Evolutionary conservation across 2,113 vertebrate genomes (phyloP), one percentile per base, ranked within the genome.

Genomic region (Cephalophus harveyi): DNA sequence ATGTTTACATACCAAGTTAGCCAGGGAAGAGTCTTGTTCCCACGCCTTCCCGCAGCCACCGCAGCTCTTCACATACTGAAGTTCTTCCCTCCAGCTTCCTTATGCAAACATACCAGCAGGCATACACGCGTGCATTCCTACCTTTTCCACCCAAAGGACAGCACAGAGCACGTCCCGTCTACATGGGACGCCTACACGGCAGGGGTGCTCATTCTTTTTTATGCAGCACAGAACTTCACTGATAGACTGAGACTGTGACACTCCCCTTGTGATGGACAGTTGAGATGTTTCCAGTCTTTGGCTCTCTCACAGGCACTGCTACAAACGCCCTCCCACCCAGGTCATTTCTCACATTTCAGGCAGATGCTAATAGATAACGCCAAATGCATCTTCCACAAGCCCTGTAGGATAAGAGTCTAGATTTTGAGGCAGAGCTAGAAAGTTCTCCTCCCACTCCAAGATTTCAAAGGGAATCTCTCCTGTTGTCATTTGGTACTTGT

Each of bases 161-260:
- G 43, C 1, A 17, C 60, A 46, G 4, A 0, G 7, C 14, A 1
- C 2, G 1, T 10, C 11, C 54, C 46, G 7, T 46, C 3, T 43
- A 43, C 19, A 25, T 3, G 59, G n/a, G 2, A 6, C 0, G 2
- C 57, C 50, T 54, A 36, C 12, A 23, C 0, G 27, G 52, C 12
- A 43, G 23, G 40, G 5, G 2, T 28, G 87, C 40, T 36, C 46
- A 5, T 8, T n/a, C 48, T 43, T 78, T 27, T 40, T 27, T 7
- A 60, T 0, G 0, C 25, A n/a, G 25, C 7, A 9, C n/a, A 23
- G 67, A 71, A 11, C 67, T 23, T 71, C 67, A 6, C n/a, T 40
- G n/a, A 40, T 23, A 71, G 67, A 40, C 67, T 71, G 67, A 30
- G n/a, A 33, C 50, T 7, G 7, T 6, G 43, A 36, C 5, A 28